Percentiles rank a stretch among this genome's conserved stretches.
Conservation (phyloP, 2,797 vertebrate species). For the Lithobates pipiens region DNA sequence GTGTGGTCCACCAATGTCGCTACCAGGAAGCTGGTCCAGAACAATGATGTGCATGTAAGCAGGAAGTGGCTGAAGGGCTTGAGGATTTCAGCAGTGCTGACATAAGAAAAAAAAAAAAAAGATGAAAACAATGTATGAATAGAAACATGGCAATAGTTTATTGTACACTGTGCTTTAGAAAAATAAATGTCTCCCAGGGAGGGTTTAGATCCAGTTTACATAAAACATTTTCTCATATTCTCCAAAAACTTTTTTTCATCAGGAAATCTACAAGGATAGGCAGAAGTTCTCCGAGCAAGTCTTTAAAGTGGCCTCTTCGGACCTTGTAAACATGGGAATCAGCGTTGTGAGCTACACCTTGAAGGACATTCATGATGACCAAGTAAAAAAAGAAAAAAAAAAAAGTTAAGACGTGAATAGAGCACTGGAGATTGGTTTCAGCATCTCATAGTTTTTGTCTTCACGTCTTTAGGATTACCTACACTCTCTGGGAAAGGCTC, state of each 20-base stretch:
- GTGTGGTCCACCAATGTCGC: not conserved
- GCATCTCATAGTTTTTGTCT: too few relatives aligned
- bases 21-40: not conserved
- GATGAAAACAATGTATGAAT: too few relatives aligned
- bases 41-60: not conserved
- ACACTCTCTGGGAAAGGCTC: constrained; percentile 89
- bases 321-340: constrained; percentile 97
- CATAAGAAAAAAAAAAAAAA: too few relatives aligned
- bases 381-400: constrained; percentile 76
- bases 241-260: not conserved
- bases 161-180: too few relatives aligned
- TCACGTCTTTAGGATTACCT: constrained; percentile 83
- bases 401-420: too few relatives aligned
- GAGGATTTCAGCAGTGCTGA: too few relatives aligned
- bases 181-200: too few relatives aligned
- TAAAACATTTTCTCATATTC: too few relatives aligned
- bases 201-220: too few relatives aligned
- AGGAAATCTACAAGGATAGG: constrained; percentile 97
- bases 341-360: constrained; percentile 95
- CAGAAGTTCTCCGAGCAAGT: constrained; percentile 98
- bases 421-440: not conserved
- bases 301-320: constrained; percentile 94
- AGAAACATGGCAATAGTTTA: too few relatives aligned
- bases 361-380: constrained; percentile 95
- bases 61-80: not conserved